These are phyloP conservation scores for Hypothenemus hampei DNA, from an alignment of 1,140 invertebrate species.

Conservation along the genomic window DNA sequence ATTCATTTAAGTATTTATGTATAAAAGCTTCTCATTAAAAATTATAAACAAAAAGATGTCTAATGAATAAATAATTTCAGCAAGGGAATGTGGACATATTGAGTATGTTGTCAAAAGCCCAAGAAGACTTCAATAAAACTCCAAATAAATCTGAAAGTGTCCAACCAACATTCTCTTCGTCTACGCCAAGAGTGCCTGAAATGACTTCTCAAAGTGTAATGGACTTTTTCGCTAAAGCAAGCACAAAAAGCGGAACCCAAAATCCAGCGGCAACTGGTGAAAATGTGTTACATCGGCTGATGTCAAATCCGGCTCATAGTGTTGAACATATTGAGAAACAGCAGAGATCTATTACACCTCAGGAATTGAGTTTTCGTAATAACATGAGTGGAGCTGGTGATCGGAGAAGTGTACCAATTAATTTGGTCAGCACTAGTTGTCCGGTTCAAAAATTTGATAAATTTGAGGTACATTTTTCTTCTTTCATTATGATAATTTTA, in stretches of 20 bases:
- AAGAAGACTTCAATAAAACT: conserved; percentile 68
- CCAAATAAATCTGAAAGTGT: conserved; percentile 39
- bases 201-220: conserved; percentile 71
- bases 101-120: conserved; percentile 81
- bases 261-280: conserved; percentile 49
- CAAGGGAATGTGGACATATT: conserved; percentile 27
- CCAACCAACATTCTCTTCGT: conserved; percentile 34
- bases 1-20: too few species aligned
- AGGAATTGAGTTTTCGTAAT: conserved; percentile 47
- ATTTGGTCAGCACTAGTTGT: conserved; percentile 34
- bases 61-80: conserved; percentile 1
- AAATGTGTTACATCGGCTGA: conserved; percentile 60
- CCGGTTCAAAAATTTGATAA: conserved; percentile 8
- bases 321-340: conserved; percentile 87
- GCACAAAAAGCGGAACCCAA: conserved; percentile 55
- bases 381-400: conserved; percentile 39
- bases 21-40: too few species aligned
- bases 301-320: conserved; percentile 74
- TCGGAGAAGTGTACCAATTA: conserved; percentile 44
- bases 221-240: conserved; percentile 79
- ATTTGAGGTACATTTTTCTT: conserved; percentile 26
- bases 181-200: conserved; percentile 38
- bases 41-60: too few species aligned
- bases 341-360: conserved; percentile 67
- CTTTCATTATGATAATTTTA: too few species aligned